phyloP scores from a whole-genome alignment of 2,797 vertebrate species.

The Ammospiza maritima region DNA sequence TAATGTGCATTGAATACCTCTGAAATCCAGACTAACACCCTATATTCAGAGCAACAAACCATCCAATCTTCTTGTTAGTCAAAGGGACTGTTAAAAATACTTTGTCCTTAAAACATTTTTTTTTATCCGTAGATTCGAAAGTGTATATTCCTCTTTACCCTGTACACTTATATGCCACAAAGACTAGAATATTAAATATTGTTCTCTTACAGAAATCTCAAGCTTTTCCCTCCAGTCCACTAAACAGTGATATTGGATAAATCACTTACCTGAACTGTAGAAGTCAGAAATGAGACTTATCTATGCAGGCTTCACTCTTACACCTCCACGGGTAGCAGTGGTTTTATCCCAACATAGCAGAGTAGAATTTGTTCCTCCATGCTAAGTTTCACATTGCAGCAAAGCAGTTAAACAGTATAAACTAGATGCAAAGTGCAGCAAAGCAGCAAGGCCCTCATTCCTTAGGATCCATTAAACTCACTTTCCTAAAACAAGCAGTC shows the following conservation, averaged over 20 bases:
- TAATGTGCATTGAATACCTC: background rate
- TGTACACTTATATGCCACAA: background rate
- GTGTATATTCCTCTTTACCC: background rate
- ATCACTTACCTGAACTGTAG: background rate
- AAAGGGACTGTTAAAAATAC: background rate
- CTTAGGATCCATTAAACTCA: background rate
- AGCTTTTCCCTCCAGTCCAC: background rate
- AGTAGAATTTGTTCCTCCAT: background rate
- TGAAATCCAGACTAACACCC: background rate
- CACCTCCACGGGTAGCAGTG: background rate
- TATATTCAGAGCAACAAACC: background rate
- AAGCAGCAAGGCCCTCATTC: background rate
- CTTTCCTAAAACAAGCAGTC: background rate
- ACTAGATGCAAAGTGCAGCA: background rate
- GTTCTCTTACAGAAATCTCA: background rate
- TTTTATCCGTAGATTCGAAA: background rate
- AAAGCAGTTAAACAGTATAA: background rate
- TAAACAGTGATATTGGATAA: background rate
- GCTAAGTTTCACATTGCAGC: background rate
- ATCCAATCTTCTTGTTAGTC: background rate
- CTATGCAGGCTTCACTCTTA: background rate
- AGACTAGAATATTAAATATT: background rate
- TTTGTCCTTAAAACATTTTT: background rate
- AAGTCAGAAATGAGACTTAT: background rate
- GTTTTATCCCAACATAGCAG: background rate